Base-by-base conservation (phyloP, 1,140 invertebrate genomes). In the Hyles euphorbiae region DNA sequence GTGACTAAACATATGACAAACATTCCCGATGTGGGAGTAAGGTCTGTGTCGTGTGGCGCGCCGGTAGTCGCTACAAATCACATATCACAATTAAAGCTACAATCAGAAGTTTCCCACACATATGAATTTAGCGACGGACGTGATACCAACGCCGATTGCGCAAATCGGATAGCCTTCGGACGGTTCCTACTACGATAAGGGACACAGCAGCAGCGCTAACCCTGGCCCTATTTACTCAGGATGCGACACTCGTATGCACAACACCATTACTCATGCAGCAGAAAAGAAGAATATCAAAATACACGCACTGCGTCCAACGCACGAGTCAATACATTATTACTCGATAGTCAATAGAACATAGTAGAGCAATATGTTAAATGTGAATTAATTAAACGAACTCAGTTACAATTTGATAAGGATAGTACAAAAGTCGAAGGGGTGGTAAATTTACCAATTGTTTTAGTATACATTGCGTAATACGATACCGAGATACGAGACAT, bases 211-310 rank as follows among this genome's bases (percentile, higher is more conserved):
- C 72, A 76, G 61, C 49, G 69, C 56, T 81, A 86, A 83, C 83
- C 83, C 81, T 84, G 83, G 78, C 83, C 83, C 75, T 76, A 76
- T 85, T 56, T 83, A 70, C 60, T 76, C 70, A 85, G 82, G 82
- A 85, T 82, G 82, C 77, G 72, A 22, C 22, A 22, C 22, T 22
- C 22, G 22, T 22, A 22, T 22, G 22, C 22, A 22, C 22, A 22
- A 22, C 22, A 22, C 22, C 36, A 3, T 40, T 40, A 40, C 36
- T 8, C 36, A 40, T 40, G 36, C 5, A 40, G 36, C 4, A 40
- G 36, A 22, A 22, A 22, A 22, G 22, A 22, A 22, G 22, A 22
- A 22, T 22, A 22, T 22, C 22, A 22, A 22, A 22, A 22, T 22
- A 22, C 22, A 22, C 22, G 22, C 22, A 22, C 22, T 22, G 22